Conservation (phyloP, 2,113 vertebrate species). For the Oryzias curvinotus region DNA sequence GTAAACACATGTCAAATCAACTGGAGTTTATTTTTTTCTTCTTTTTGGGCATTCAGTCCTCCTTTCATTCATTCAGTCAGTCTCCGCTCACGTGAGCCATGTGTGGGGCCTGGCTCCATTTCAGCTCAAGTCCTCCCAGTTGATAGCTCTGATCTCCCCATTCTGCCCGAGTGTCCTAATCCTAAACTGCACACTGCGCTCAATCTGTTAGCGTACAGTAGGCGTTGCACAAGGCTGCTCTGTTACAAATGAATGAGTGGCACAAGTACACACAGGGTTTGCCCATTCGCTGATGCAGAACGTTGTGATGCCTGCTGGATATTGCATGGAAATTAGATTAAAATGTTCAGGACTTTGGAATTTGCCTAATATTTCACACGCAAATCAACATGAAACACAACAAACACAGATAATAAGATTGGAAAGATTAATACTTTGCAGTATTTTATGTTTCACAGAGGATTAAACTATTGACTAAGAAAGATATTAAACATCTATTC, state of each 20-base stretch:
- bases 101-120: slow-evolving; percentile 5
- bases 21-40: background rate
- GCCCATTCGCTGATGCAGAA: background rate
- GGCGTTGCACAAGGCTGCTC: slow-evolving; percentile 15
- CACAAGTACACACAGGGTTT: background rate
- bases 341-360: slow-evolving; percentile 3
- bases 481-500: slow-evolving; percentile 3
- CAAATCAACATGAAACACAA: background rate
- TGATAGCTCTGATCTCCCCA: slow-evolving; percentile 14
- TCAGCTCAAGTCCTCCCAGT: slow-evolving; percentile 1
- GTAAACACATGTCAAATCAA: background rate
- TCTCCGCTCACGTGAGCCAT: background rate
- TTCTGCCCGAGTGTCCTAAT: slow-evolving; percentile 17
- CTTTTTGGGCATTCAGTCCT: slow-evolving; percentile 1
- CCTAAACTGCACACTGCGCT: slow-evolving; percentile 30
- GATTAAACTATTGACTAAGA: background rate
- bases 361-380: slow-evolving; percentile 2
- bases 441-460: background rate
- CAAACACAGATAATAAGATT: background rate
- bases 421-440: background rate
- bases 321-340: slow-evolving; percentile 6
- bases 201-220: slow-evolving; percentile 35
- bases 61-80: slow-evolving; percentile 4
- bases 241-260: slow-evolving; percentile 20
- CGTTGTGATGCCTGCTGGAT: slow-evolving; percentile 11